Conservation (phyloP, 2,888 invertebrate genomes). For the Keiferia lycopersicella region DNA sequence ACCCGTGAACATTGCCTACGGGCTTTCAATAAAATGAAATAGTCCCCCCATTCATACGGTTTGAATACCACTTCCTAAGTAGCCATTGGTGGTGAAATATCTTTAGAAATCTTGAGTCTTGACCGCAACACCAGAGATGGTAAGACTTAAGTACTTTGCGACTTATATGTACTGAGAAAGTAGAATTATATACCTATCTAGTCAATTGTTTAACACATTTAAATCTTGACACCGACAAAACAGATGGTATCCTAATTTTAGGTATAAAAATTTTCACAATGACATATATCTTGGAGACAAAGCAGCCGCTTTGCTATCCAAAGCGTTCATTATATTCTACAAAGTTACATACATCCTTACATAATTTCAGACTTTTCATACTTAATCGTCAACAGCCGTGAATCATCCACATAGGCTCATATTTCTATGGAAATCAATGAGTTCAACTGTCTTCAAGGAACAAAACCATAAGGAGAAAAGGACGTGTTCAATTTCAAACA, state of each 20-base stretch:
- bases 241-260: too few relatives aligned
- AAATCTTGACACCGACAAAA: too few relatives aligned
- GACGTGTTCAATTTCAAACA: conserved; percentile 5
- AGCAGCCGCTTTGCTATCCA: too few relatives aligned
- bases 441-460: neutral
- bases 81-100: conserved; percentile 17
- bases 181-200: too few relatives aligned
- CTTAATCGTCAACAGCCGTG: too few relatives aligned
- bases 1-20: neutral
- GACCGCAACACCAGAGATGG: conserved; percentile 7
- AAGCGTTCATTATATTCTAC: too few relatives aligned
- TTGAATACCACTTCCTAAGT: conserved; percentile 6
- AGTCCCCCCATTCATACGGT: conserved; percentile 11
- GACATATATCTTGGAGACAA: too few relatives aligned
- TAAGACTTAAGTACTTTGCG: neutral
- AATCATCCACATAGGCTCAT: too few relatives aligned
- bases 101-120: conserved; percentile 19
- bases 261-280: too few relatives aligned
- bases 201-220: too few relatives aligned
- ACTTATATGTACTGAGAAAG: neutral
- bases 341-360: too few relatives aligned
- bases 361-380: too few relatives aligned
- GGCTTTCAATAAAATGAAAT: conserved; percentile 12
- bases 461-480: neutral
- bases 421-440: neutral